Evolutionary conservation across 2,888 invertebrate species (phyloP).

Genomic region (Gymnoscelis rufifasciata): DNA sequence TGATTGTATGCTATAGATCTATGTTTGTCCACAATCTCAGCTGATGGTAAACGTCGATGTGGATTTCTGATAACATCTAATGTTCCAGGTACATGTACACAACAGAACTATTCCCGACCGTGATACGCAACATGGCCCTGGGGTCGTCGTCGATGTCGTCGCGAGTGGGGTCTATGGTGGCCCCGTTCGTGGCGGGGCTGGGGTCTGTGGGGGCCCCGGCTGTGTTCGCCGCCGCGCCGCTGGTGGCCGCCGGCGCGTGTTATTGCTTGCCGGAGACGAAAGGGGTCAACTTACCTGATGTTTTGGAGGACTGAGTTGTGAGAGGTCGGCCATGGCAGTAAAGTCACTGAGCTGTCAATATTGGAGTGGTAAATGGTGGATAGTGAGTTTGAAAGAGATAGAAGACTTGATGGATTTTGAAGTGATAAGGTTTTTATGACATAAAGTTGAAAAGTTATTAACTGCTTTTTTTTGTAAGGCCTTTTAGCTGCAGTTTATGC

Average conservation of each 20-base stretch:
- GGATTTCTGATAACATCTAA: too few species aligned
- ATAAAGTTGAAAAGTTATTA: too few species aligned
- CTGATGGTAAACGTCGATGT: too few species aligned
- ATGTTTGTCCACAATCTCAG: too few species aligned
- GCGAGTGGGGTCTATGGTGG: conserved; percentile 85
- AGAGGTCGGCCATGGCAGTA: not conserved
- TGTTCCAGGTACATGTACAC: conserved; percentile 52
- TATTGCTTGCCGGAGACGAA: conserved; percentile 84
- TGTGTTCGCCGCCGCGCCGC: conserved; percentile 53
- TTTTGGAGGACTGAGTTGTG: conserved; percentile 12
- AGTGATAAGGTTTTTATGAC: too few species aligned
- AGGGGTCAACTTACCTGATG: conserved; percentile 40
- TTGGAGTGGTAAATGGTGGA: too few species aligned
- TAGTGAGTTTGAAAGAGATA: too few species aligned
- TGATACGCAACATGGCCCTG: conserved; percentile 77
- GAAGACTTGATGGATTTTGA: too few species aligned
- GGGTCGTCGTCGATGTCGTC: conserved; percentile 88
- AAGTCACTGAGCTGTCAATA: too few species aligned
- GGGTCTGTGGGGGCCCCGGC: conserved; percentile 13
- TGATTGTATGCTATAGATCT: too few species aligned
- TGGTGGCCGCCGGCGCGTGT: conserved; percentile 77
- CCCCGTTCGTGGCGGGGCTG: conserved; percentile 81
- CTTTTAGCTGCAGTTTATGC: too few species aligned
- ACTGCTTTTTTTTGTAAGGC: too few species aligned
- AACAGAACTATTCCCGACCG: conserved; percentile 81